Conservation (phyloP, 2,113 vertebrate genomes). For the Oceanites oceanicus region DNA sequence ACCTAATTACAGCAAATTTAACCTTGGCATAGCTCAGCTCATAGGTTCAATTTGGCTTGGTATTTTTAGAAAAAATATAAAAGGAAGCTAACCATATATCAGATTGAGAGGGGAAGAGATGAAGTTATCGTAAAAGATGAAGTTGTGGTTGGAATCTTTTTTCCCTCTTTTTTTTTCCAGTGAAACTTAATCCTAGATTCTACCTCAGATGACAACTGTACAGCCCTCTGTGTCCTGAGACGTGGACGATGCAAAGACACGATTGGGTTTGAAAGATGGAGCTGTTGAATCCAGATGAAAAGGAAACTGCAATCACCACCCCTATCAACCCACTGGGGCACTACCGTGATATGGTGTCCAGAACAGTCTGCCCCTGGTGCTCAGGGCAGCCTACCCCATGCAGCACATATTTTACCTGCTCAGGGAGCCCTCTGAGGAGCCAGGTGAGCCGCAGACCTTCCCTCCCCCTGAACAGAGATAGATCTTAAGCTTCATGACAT, state of each 20-base stretch:
- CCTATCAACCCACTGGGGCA: accelerated
- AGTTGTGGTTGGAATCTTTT: background rate
- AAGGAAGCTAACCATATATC: background rate
- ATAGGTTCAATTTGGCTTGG: background rate
- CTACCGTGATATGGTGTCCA: accelerated
- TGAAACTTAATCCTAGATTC: background rate
- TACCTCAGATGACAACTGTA: background rate
- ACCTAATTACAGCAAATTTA: background rate
- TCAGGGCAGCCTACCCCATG: background rate
- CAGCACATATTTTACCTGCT: background rate
- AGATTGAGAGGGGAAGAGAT: background rate
- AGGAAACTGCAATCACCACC: background rate
- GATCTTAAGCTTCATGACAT: background rate
- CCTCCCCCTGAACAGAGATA: background rate
- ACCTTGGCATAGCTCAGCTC: background rate
- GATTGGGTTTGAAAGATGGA: background rate
- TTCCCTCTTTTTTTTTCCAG: no score
- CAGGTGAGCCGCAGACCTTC: background rate
- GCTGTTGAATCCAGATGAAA: background rate
- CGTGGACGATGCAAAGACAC: background rate
- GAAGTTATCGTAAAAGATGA: background rate
- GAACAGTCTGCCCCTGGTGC: background rate
- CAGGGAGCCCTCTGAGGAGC: background rate
- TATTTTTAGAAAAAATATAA: background rate
- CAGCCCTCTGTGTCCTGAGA: background rate